Evolutionary conservation across 2,113 vertebrate genomes (phyloP).

Genomic region (Sisor rabdophorus): DNA sequence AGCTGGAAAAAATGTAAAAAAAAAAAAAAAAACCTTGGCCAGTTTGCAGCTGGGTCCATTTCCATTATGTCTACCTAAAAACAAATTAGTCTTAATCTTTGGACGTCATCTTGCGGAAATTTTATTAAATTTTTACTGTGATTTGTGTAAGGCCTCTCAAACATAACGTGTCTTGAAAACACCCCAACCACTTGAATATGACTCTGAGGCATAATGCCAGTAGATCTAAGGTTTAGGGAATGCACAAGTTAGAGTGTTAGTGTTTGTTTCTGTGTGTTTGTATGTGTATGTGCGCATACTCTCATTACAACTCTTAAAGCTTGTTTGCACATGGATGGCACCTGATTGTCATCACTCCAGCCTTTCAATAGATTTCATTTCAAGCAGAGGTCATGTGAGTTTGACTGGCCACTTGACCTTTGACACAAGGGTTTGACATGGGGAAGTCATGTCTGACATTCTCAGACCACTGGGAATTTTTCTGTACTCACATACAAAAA

Average conservation of each 20-base stretch:
- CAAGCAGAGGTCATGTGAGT: conserved; percentile 2
- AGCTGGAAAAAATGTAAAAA: conserved; percentile 15
- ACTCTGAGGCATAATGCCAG: conserved; percentile 10
- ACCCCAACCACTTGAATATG: neutral
- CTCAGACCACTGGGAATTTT: neutral
- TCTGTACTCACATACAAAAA: neutral
- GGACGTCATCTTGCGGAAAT: conserved; percentile 37
- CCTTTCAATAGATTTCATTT: conserved; percentile 2
- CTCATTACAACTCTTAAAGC: neutral
- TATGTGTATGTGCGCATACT: neutral
- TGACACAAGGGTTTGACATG: neutral
- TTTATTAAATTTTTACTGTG: neutral
- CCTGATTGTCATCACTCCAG: conserved; percentile 20
- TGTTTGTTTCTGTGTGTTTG: conserved; percentile 1
- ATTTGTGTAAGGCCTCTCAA: conserved; percentile 28
- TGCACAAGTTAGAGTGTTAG: neutral
- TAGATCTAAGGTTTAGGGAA: conserved; percentile 9
- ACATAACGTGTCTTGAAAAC: conserved; percentile 29
- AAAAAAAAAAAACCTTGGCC: neutral
- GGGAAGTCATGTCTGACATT: neutral
- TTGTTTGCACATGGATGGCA: conserved; percentile 1
- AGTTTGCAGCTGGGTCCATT: conserved; percentile 5
- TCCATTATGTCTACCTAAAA: conserved; percentile 27
- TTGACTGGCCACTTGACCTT: conserved; percentile 16
- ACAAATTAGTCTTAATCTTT: conserved; percentile 38